Percentiles rank a stretch among this genome's conserved stretches.
Conservation (phyloP, 1,140 invertebrate species). For the Lucilia cuprina region DNA sequence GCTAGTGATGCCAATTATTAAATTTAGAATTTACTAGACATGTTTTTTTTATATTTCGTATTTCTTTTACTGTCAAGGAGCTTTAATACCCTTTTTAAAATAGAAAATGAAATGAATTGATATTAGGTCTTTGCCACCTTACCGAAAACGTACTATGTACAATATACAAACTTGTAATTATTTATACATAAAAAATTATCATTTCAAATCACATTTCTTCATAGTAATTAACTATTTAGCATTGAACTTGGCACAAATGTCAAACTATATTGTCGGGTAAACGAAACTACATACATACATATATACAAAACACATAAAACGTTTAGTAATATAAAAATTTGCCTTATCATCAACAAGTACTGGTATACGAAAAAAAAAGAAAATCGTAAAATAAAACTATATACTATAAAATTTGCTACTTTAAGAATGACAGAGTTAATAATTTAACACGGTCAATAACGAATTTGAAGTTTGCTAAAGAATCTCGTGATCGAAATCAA, state of each 20-base stretch:
- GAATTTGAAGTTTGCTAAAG: too few relatives aligned
- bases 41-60: too few relatives aligned
- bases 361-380: not conserved
- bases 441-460: too few relatives aligned
- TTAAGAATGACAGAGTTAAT: not conserved
- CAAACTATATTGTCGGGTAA: not conserved
- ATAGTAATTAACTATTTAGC: not conserved
- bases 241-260: not conserved
- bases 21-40: too few relatives aligned
- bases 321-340: not conserved
- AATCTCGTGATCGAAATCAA: too few relatives aligned
- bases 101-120: too few relatives aligned
- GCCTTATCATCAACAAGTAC: not conserved
- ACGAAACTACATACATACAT: not conserved
- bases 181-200: not conserved
- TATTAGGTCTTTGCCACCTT: not conserved
- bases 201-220: not conserved
- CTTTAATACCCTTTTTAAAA: too few relatives aligned
- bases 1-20: too few relatives aligned
- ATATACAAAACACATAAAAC: not conserved
- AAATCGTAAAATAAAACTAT: not conserved
- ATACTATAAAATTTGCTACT: not conserved
- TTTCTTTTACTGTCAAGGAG: too few relatives aligned
- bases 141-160: not conserved
- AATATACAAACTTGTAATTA: too few relatives aligned